Conservation (phyloP, 2,113 vertebrate genomes). For the Lepisosteus oculatus region DNA sequence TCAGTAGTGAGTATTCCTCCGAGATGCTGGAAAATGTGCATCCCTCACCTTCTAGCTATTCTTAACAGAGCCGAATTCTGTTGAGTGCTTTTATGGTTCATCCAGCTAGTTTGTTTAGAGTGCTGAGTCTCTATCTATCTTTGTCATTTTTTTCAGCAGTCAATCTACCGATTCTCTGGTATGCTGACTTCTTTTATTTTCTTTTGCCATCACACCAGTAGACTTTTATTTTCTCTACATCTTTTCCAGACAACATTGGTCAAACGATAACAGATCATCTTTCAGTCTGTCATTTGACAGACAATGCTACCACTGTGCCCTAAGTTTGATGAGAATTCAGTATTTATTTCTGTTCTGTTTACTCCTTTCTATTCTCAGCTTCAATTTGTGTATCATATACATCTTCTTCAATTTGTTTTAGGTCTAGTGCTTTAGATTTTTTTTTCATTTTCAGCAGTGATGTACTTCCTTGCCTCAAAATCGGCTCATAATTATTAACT, state of each 20-base stretch:
- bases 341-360: conserved; percentile 21
- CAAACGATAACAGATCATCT: conserved; percentile 32
- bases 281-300: conserved; percentile 30
- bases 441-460: conserved; percentile 41
- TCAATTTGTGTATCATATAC: conserved; percentile 11
- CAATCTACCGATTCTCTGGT: neutral
- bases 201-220: neutral
- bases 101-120: neutral
- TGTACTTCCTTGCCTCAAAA: conserved; percentile 27
- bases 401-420: conserved; percentile 19
- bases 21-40: neutral
- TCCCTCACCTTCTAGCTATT: neutral
- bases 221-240: neutral
- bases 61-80: conserved; percentile 3
- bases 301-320: conserved; percentile 27
- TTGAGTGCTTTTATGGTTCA: neutral
- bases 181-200: neutral
- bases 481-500: conserved; percentile 54
- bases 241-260: conserved; percentile 20
- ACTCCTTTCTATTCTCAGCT: conserved; percentile 11
- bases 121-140: conserved; percentile 5
- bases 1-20: conserved; percentile 2
- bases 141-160: conserved; percentile 14
- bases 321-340: conserved; percentile 25
- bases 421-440: conserved; percentile 21